Percentiles rank a stretch among this genome's conserved stretches.
Evolutionary conservation across 2,888 invertebrate genomes (phyloP).

Genomic region (Megaustenia siamemsis): DNA sequence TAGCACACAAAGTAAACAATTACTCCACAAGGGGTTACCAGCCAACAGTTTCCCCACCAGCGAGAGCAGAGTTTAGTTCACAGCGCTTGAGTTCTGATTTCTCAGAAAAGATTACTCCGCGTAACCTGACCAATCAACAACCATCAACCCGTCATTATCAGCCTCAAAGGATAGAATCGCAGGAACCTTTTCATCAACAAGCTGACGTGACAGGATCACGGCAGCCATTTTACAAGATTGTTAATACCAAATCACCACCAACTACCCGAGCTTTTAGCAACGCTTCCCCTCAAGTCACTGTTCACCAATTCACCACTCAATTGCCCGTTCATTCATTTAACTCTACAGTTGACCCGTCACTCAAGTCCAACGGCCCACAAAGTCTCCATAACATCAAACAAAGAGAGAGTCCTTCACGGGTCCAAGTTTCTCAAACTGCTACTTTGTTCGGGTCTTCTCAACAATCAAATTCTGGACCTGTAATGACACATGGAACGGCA

Average conservation of each 20-base stretch:
- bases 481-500: constrained; percentile 49
- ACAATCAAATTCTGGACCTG: constrained; percentile 54
- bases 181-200: constrained; percentile 31
- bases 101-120: background rate
- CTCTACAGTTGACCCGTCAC: constrained; percentile 36
- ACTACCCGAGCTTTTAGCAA: constrained; percentile 42
- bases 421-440: background rate
- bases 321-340: constrained; percentile 54
- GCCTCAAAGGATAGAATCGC: background rate
- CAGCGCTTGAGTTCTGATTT: too few species aligned
- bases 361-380: background rate
- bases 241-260: constrained; percentile 19
- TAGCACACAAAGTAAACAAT: too few species aligned
- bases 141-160: background rate
- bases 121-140: background rate
- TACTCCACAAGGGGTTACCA: too few species aligned
- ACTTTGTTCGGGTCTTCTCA: background rate
- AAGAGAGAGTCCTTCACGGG: background rate
- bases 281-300: constrained; percentile 54
- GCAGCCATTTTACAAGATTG: constrained; percentile 26
- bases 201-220: background rate
- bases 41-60: too few species aligned
- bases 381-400: background rate
- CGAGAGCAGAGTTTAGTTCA: too few species aligned
- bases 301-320: constrained; percentile 43